Percentiles rank a stretch among this genome's conserved stretches.
Conservation (phyloP, 2,113 vertebrate species). For the Pungitius pungitius region DNA sequence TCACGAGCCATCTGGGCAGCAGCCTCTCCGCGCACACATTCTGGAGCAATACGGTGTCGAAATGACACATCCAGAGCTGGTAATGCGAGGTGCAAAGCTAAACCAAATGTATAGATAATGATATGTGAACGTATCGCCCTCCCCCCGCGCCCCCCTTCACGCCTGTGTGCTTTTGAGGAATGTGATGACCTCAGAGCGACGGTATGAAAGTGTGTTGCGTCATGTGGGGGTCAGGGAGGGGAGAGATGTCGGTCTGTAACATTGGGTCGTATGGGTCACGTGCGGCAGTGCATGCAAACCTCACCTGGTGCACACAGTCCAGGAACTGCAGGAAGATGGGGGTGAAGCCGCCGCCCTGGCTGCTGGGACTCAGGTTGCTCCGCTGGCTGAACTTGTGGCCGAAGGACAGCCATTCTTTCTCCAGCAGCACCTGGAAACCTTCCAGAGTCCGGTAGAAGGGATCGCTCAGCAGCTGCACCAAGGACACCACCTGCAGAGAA, state of each 20-base stretch:
- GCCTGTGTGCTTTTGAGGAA: slow-evolving; percentile 47
- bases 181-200: slow-evolving; percentile 66
- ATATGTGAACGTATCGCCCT: slow-evolving; percentile 44
- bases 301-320: slow-evolving; percentile 98
- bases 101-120: slow-evolving; percentile 53
- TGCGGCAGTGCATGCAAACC: slow-evolving; percentile 8
- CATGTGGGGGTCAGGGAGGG: background rate
- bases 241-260: slow-evolving; percentile 15
- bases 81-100: slow-evolving; percentile 47
- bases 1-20: slow-evolving; percentile 72
- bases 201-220: slow-evolving; percentile 31
- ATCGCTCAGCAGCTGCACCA: slow-evolving; percentile 94
- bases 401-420: slow-evolving; percentile 98
- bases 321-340: slow-evolving; percentile 96
- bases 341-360: slow-evolving; percentile 93
- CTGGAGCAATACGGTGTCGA: slow-evolving; percentile 35
- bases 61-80: slow-evolving; percentile 42
- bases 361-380: slow-evolving; percentile 89
- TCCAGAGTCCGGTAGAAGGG: slow-evolving; percentile 97
- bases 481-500: slow-evolving; percentile 86
- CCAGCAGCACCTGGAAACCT: slow-evolving; percentile 94
- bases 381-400: slow-evolving; percentile 97
- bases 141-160: slow-evolving; percentile 3
- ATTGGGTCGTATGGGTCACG: background rate
- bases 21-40: slow-evolving; percentile 45